Base-by-base conservation (phyloP, 2,113 vertebrate genomes). In the Cathartes aura region DNA sequence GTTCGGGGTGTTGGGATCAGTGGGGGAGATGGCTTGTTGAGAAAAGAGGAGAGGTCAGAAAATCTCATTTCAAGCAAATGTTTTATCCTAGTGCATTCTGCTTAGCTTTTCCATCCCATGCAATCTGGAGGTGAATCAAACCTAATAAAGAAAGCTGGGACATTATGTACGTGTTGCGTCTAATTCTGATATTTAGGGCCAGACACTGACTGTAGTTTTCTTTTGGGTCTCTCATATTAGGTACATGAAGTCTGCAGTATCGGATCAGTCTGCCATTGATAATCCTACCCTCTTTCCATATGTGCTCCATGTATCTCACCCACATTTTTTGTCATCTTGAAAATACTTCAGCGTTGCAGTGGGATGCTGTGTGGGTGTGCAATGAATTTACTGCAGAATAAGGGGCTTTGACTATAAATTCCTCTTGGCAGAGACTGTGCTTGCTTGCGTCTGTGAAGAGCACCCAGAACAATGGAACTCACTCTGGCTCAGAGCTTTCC, bases 221-320 rank as follows among this genome's bases (percentile, higher is more conserved):
- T 68, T 30, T 18, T 5, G 48, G 16, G 22, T n/a, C 21, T 74
- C 32, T 71, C 12, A 0, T 2, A 2, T 27, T 27, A 1, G 1
- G 11, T 8, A 4, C 16, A 0, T 13, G 1, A 27, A 36, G 15
- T 11, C 76, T 34, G 40, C 12, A 3, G 34, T 3, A 11, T 8
- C 53, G 8, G 38, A 16, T 34, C 45, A 13, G 27, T 9, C 40
- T n/a, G 26, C 3, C 21, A 6, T 1, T 17, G 56, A 11, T 19
- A 10, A 27, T 38, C n/a, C 38, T 4, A 5, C 16, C 90, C 52
- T 34, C 67, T 48, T 27, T 22, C 62, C 36, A 2, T 9, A 0
- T 30, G 59, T 30, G 9, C 52, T 72, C 23, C 19, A 1, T 3
- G 42, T 29, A 7, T 26, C 58, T 87, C 78, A 26, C 36, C 26